phyloP scores from a whole-genome alignment of 2,797 vertebrate species.

The Oceanodroma leucorhoa region DNA sequence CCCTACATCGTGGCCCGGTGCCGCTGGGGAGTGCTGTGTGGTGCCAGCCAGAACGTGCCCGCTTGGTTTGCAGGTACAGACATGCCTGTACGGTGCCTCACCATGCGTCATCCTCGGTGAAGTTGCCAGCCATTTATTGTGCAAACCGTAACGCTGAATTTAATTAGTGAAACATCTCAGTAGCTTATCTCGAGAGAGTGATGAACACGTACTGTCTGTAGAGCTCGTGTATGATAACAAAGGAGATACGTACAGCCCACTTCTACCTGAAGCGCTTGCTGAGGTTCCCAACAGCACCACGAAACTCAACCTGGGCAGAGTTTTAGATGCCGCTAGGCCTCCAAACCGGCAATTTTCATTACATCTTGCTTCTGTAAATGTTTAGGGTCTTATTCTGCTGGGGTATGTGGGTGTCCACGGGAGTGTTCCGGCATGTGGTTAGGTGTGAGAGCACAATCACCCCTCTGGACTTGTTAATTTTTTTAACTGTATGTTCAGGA shows the following conservation, averaged over 20 bases:
- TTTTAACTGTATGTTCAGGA: background rate
- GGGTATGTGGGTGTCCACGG: accelerated
- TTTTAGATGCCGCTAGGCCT: background rate
- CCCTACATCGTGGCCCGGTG: accelerated
- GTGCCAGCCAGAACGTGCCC: accelerated
- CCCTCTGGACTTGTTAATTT: background rate
- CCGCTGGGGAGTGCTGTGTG: background rate
- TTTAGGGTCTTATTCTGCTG: background rate
- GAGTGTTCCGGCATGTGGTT: background rate
- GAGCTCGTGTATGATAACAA: background rate
- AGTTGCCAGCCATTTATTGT: background rate
- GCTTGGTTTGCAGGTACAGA: too few species aligned
- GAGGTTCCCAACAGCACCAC: background rate
- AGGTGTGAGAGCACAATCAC: background rate
- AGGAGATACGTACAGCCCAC: accelerated
- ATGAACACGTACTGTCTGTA: background rate
- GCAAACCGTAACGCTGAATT: background rate
- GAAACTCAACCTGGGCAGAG: background rate
- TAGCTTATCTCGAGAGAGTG: background rate
- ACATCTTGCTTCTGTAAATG: background rate
- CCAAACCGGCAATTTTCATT: background rate
- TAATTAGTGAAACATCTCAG: background rate
- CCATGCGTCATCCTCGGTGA: background rate
- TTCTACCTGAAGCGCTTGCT: background rate
- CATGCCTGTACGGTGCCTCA: accelerated